Conservation (phyloP, 2,888 invertebrate genomes). For the Drosophila kanekoi region DNA sequence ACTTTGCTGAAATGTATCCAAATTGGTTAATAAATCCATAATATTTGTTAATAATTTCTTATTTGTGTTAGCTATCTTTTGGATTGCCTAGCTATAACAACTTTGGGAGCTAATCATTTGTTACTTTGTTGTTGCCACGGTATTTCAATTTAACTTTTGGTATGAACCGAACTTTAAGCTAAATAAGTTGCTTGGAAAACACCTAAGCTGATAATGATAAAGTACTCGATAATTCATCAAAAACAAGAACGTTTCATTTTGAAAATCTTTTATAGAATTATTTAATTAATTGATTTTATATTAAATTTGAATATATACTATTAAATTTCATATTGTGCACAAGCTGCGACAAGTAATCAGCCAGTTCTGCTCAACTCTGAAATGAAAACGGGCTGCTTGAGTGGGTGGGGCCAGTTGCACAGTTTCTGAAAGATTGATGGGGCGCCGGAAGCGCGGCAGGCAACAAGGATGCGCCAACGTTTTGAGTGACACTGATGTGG, state of each 20-base stretch:
- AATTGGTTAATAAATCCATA: background rate
- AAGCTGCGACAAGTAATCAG: constrained; percentile 16
- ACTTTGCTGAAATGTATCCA: constrained; percentile 1
- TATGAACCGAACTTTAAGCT: too few relatives aligned
- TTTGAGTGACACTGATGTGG: constrained; percentile 64
- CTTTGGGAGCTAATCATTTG: too few relatives aligned
- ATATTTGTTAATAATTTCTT: background rate
- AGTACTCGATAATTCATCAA: too few relatives aligned
- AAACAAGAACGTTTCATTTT: too few relatives aligned
- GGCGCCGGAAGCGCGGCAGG: constrained; percentile 61
- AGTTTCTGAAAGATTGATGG: constrained; percentile 66
- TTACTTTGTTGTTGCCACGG: too few relatives aligned
- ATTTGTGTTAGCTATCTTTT: too few relatives aligned
- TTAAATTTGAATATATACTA: background rate
- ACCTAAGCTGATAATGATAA: too few relatives aligned
- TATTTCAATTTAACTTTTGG: too few relatives aligned
- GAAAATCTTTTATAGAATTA: too few relatives aligned
- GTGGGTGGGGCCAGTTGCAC: constrained; percentile 46
- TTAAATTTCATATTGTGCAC: too few relatives aligned
- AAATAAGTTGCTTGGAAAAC: too few relatives aligned
- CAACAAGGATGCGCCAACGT: constrained; percentile 57
- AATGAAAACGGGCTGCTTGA: constrained; percentile 29
- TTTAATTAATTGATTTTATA: background rate
- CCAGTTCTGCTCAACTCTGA: constrained; percentile 45
- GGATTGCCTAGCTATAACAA: too few relatives aligned